Base-by-base conservation (phyloP, 2,113 vertebrate species). In the Gobius niger region DNA sequence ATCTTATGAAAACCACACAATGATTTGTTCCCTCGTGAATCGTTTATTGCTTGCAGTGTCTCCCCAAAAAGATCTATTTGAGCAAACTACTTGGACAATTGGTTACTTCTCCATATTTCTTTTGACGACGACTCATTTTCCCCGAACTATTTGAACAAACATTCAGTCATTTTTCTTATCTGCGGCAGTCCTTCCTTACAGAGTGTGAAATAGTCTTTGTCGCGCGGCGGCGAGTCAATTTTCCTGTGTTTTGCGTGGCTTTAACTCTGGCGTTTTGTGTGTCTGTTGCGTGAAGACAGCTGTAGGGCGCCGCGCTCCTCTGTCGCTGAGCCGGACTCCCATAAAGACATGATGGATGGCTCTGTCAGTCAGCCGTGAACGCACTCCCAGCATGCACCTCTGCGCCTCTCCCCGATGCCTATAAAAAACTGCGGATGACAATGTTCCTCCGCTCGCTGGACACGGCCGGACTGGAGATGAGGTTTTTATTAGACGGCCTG, bases 271-370 rank as follows among this genome's bases (percentile, higher is more conserved):
- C 47, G 47, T 12, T 9, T 6, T 19, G 18, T 54, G 52, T 24
- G 57, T 61, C 51, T 64, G 53, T 44, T 65, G 73, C 61, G 54
- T 73, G 69, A 63, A 47, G 67, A 70, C 71, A 70, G 71, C 66
- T 57, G 63, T 70, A 70, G 67, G 57, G 67, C 67, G 24, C 49
- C 40, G 15, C 12, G 34, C 56, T n/a, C 62, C 16, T 14, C 61
- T 56, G 67, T 61, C 70, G 73, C 62, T 34, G 50, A 24, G 47
- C 51, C 47, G 66, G 52, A 65, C 65, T 41, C 41, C 41, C 64
- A 65, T 69, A 66, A 78, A 78, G 61, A 18, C 52, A 49, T 78
- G 76, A 78, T 73, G 66, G 70, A 78, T 78, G 70, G 16, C 7
- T 40, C 61, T 73, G 70, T 68, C 70, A 64, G 60, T 76, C 68